Conservation (phyloP, 2,113 vertebrate species). For the Crypturellus undulatus region DNA sequence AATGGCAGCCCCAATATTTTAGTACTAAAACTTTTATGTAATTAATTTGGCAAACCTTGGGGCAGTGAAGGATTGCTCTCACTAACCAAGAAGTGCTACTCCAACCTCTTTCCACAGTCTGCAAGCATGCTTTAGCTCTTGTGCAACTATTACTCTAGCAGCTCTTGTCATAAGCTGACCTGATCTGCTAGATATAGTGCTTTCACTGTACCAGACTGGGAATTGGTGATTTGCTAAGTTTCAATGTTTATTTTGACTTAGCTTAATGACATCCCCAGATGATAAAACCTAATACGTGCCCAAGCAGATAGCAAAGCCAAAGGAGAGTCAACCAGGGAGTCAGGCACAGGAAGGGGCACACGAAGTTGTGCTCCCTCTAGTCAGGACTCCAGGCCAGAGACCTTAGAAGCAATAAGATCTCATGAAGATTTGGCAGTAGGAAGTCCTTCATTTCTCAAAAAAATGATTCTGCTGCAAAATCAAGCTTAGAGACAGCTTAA, state of each 20-base stretch:
- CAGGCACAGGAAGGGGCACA: fast-evolving
- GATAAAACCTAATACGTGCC: not conserved
- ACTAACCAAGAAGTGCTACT: not conserved
- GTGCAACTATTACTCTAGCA: not conserved
- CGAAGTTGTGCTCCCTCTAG: not conserved
- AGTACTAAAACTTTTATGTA: conserved; percentile 5
- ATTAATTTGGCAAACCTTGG: not conserved
- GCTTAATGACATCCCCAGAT: not conserved
- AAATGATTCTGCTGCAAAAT: not conserved
- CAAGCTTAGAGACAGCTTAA: not conserved
- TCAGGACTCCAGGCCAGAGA: not conserved
- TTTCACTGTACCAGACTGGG: not conserved
- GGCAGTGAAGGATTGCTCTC: not conserved
- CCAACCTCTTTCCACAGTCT: not conserved
- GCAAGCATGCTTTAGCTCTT: not conserved
- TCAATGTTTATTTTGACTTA: not conserved
- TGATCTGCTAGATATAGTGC: not conserved
- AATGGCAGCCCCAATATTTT: not conserved
- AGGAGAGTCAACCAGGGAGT: not conserved
- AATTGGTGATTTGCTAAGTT: not conserved
- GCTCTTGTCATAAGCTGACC: not conserved
- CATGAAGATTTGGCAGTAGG: not conserved
- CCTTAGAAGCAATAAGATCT: not conserved
- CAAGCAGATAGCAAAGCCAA: fast-evolving
- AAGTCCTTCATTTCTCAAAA: not conserved